Evolutionary conservation across 2,888 invertebrate genomes (phyloP).

Genomic region (Laothoe populi): DNA sequence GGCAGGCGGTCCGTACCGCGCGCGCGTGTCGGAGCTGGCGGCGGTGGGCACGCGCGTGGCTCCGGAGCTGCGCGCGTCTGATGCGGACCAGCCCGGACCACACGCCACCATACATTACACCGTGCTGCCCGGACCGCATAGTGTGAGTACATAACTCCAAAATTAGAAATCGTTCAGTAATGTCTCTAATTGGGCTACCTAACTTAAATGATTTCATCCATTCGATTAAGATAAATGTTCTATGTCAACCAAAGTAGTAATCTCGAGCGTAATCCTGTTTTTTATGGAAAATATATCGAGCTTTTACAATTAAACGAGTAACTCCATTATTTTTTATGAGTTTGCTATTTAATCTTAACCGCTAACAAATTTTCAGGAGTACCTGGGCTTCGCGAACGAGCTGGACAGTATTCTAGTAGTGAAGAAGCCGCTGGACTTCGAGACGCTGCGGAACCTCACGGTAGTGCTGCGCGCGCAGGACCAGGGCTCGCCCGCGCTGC

Average conservation of each 20-base stretch:
- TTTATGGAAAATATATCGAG: too few relatives aligned
- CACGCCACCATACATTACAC: conserved; percentile 94
- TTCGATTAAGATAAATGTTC: too few relatives aligned
- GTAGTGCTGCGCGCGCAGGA: conserved; percentile 91
- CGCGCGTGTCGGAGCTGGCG: conserved; percentile 93
- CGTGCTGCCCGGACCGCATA: conserved; percentile 90
- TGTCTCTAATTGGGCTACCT: too few relatives aligned
- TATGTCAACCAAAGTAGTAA: too few relatives aligned
- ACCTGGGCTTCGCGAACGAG: conserved; percentile 93
- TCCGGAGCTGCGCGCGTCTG: conserved; percentile 91
- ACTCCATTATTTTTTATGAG: too few relatives aligned
- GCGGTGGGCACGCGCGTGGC: conserved; percentile 89
- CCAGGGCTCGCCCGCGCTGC: conserved; percentile 91
- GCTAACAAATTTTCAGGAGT: conserved; percentile 88
- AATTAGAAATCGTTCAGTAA: too few relatives aligned
- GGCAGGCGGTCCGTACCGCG: conserved; percentile 91
- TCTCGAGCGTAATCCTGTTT: too few relatives aligned
- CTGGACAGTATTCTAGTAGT: conserved; percentile 93
- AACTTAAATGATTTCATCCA: too few relatives aligned
- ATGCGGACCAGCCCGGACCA: conserved; percentile 94
- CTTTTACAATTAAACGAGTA: too few relatives aligned
- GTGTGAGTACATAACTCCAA: conserved; percentile 72
- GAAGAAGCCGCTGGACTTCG: conserved; percentile 92
- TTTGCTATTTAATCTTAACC: too few relatives aligned
- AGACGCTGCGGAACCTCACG: conserved; percentile 90